Base-by-base conservation (phyloP, 2,888 invertebrate species). In the Caenorhabditis sinica region DNA sequence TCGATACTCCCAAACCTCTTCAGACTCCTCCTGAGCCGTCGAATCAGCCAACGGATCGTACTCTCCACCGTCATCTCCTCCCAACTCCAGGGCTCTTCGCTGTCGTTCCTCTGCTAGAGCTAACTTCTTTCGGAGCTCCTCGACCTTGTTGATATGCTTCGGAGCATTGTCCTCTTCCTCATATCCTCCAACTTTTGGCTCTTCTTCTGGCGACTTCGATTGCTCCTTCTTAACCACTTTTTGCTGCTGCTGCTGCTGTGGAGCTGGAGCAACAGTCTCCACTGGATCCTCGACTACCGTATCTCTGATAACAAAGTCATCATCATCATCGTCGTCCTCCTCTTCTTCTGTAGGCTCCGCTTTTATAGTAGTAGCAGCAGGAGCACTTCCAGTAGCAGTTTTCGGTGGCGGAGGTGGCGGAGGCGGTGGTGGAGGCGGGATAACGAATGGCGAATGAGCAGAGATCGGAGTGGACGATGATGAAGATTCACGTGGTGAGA, bases 21-120 rank as follows among this genome's bases (percentile, higher is more conserved):
- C 65, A 6, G 28, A 61, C n/a, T 66, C 79, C 4, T 83, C 77
- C 1, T 61, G 45, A 0, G 30, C 49, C 0, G 60, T 56, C 23
- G 74, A 51, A 23, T 73, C 85, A 8, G 74, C 49, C 49, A 45
- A 5, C 15, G 87, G 87, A 75, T 87, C 86, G 36, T 87, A 87
- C 65, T 87, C 77, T 30, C 82, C n/a, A n/a, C n/a, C 82, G 49
- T 69, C 75, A 9, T 80, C 75, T 45, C 51, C 65, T 69, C 83
- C 72, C 5, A 72, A 15, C 36, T 58, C 66, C 49, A 58, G 33
- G 9, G 72, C 80, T 65, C 80, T 13, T 13, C 80, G 56, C 1
- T 30, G 33, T 43, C 80, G 43, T 25, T 83, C 76, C 23, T 72
- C 73, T 11, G 69, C 71, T 2, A 71, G 33, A 6, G 65, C 77